phyloP scores from a whole-genome alignment of 2,113 vertebrate genomes.

The Hippopotamus amphibius region DNA sequence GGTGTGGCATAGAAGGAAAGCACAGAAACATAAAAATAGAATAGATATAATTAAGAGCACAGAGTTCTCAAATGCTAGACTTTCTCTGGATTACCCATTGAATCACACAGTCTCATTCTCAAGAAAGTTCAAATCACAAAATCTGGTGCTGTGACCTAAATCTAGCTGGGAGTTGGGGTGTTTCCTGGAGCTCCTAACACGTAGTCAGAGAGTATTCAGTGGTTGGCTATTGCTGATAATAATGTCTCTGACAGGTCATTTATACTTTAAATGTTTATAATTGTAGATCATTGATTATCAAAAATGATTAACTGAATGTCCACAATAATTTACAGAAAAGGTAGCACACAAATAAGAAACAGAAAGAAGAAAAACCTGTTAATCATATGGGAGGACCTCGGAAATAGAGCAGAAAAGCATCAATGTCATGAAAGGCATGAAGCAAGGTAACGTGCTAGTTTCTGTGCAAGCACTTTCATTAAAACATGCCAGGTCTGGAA shows the following conservation, averaged over 20 bases:
- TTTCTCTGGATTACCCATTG: background rate
- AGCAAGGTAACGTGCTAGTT: slow-evolving; percentile 45
- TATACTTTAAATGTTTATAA: background rate
- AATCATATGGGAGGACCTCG: slow-evolving; percentile 24
- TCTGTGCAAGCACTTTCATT: slow-evolving; percentile 77
- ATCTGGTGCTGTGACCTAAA: background rate
- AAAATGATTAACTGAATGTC: background rate
- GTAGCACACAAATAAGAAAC: background rate
- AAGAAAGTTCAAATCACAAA: background rate
- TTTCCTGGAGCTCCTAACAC: background rate
- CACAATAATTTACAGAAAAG: slow-evolving; percentile 48
- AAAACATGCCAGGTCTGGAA: slow-evolving; percentile 75
- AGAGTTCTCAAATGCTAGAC: background rate
- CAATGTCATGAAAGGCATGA: slow-evolving; percentile 55
- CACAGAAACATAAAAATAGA: background rate
- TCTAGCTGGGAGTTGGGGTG: background rate
- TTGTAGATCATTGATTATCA: background rate
- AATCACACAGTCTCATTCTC: background rate
- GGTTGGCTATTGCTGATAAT: background rate
- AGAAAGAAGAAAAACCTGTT: background rate
- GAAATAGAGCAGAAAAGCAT: slow-evolving; percentile 72
- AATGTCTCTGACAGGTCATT: background rate
- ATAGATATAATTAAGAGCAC: background rate
- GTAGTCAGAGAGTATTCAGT: background rate
- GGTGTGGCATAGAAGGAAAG: background rate